phyloP scores from a whole-genome alignment of 1,140 invertebrate genomes.

The Stratiolaelaps scimitus region DNA sequence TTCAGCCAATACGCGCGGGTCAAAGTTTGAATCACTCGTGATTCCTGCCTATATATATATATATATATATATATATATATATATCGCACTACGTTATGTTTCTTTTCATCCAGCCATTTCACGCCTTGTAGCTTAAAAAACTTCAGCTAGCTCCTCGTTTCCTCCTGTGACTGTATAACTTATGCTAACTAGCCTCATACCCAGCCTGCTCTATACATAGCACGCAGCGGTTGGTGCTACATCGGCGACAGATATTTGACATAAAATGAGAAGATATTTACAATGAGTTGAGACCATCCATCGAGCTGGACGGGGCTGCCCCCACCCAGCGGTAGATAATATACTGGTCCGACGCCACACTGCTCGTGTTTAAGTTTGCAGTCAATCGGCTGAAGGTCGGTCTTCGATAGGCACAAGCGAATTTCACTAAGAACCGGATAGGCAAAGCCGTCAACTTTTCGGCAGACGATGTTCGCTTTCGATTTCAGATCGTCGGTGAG shows the following conservation, averaged over 20 bases:
- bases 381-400: neutral
- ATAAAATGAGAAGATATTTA: conserved; percentile 15
- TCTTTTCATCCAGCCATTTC: no score
- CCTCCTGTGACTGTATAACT: no score
- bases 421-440: conserved; percentile 18
- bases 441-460: conserved; percentile 2
- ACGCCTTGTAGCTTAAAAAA: no score
- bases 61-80: no score
- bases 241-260: conserved; percentile 4
- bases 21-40: no score
- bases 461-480: conserved; percentile 16
- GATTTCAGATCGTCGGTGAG: neutral
- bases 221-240: neutral
- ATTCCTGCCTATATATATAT: no score
- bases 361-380: neutral
- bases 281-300: neutral
- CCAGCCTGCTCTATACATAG: no score
- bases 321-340: neutral
- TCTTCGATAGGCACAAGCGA: conserved; percentile 5
- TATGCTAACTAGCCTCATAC: no score
- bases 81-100: no score
- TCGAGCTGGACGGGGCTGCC: neutral
- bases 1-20: no score
- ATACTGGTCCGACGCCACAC: neutral
- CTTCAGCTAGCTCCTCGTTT: no score